Evolutionary conservation across 2,888 invertebrate species (phyloP), one percentile per base, ranked within the genome.

Genomic region (Patella pellucida): DNA sequence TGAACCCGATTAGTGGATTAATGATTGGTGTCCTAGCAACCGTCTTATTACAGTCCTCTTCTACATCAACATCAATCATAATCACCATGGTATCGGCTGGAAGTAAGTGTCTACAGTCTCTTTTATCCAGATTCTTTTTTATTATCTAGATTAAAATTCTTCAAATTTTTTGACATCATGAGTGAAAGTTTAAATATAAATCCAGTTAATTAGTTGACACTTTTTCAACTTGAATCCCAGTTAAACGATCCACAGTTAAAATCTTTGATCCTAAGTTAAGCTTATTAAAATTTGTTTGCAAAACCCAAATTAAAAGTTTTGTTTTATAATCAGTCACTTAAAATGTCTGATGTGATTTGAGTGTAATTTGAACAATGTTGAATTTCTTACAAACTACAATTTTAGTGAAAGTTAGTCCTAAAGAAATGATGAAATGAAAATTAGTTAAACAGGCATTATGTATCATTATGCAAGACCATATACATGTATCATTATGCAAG

Each of bases 21-120:
- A 93, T 93, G 91, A 92, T 93, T 72, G 93, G 93, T 2, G 91
- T 93, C 78, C 86, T 93, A 80, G 91, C 91, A 14, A 93, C 93
- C 1, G 92, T 93, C 5, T 85, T 93, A 50, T 91, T 93, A 5
- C 93, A 93, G 84, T 92, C 92, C 78, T 92, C 92, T 1, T 91
- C 91, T 70, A 93, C 93, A 0, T 92, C 92, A 16, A 92, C 93
- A 5, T 89, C 89, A 14, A 90, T 90, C 69, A 84, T 90, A 52
- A 89, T 90, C 73, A 88, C 89, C 73, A 89, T 90, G 89, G 90
- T 90, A 7, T 87, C 89, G 62, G 86, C 89, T 27, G 87, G 86
- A 73, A 88, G 90, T 90, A 83, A 86, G 88, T 87, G 27, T 41
- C 51, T 69, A n/a, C n/a, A 19, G n/a, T 11, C 62, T n/a, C 14